Percentiles rank a stretch among this genome's conserved stretches.
Conservation (phyloP, 2,113 vertebrate genomes). For the Chionis minor region DNA sequence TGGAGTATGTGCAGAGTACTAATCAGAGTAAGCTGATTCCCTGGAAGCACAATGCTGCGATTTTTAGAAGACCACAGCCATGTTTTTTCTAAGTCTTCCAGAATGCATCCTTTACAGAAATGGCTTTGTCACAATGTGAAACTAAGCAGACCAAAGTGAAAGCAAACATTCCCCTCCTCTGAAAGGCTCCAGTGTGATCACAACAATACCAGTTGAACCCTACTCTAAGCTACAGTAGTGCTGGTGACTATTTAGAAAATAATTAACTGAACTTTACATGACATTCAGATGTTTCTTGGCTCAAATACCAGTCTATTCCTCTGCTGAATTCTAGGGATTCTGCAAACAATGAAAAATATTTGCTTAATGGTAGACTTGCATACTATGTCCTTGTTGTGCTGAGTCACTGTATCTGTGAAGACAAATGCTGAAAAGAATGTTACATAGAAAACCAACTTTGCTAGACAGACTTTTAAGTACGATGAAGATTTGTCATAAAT, state of each 20-base stretch:
- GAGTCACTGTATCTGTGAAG: conserved; percentile 33
- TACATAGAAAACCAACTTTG: not conserved
- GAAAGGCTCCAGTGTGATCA: conserved; percentile 23
- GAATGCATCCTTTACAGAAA: not conserved
- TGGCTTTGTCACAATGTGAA: conserved; percentile 18
- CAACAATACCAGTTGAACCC: conserved; percentile 15
- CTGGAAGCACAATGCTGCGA: not conserved
- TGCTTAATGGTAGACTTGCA: conserved; percentile 36
- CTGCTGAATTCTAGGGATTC: conserved; percentile 51
- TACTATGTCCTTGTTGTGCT: conserved; percentile 5
- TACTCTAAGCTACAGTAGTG: not conserved
- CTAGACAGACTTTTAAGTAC: not conserved
- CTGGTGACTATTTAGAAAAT: conserved; percentile 62
- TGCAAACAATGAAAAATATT: conserved; percentile 59
- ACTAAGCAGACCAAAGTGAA: conserved; percentile 10
- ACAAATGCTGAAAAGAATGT: not conserved
- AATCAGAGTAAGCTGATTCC: not conserved
- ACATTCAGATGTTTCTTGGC: conserved; percentile 63
- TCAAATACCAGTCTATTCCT: conserved; percentile 44
- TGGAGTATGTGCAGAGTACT: not conserved
- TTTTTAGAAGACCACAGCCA: not conserved
- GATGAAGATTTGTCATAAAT: not conserved
- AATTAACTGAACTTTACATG: conserved; percentile 68
- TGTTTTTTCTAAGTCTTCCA: not conserved
- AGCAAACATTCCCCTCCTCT: conserved; percentile 13